Evolutionary conservation across 2,888 invertebrate genomes (phyloP).

Genomic region (Sinodicranocentrus sp.): DNA sequence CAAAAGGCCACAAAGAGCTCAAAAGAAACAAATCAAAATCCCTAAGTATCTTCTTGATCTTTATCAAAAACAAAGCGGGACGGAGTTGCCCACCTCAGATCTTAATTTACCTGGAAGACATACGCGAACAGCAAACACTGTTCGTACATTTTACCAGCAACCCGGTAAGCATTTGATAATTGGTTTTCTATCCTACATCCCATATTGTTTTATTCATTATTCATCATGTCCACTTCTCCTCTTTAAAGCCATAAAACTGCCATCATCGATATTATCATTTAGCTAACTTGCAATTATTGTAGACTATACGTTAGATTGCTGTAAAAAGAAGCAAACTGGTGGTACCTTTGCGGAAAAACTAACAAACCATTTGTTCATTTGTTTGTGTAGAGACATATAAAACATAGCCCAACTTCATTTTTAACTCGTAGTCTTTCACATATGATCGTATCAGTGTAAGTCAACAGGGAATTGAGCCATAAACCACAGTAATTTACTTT

Average conservation of each 20-base stretch:
- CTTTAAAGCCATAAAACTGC: slow-evolving; percentile 65
- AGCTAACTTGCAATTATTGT: no score
- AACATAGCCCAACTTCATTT: no score
- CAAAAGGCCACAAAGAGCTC: slow-evolving; percentile 67
- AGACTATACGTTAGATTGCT: no score
- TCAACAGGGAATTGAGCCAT: slow-evolving; percentile 59
- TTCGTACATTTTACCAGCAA: slow-evolving; percentile 89
- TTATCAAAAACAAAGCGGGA: slow-evolving; percentile 85
- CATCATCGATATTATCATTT: no score
- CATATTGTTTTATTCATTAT: no score
- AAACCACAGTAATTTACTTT: slow-evolving; percentile 64
- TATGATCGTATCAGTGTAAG: slow-evolving; percentile 22
- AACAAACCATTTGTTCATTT: no score
- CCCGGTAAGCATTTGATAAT: slow-evolving; percentile 81
- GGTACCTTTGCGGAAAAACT: no score
- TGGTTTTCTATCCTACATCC: neutral
- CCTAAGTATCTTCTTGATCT: slow-evolving; percentile 81
- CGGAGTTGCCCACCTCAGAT: slow-evolving; percentile 83
- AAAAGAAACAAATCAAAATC: slow-evolving; percentile 69
- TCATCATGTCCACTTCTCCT: slow-evolving; percentile 43
- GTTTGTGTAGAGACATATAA: no score
- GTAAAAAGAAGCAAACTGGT: no score
- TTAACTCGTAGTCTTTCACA: neutral
- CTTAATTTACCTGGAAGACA: slow-evolving; percentile 85
- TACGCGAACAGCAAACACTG: slow-evolving; percentile 89